Base-by-base conservation (phyloP, 2,888 invertebrate species). In the Tigriopus californicus region DNA sequence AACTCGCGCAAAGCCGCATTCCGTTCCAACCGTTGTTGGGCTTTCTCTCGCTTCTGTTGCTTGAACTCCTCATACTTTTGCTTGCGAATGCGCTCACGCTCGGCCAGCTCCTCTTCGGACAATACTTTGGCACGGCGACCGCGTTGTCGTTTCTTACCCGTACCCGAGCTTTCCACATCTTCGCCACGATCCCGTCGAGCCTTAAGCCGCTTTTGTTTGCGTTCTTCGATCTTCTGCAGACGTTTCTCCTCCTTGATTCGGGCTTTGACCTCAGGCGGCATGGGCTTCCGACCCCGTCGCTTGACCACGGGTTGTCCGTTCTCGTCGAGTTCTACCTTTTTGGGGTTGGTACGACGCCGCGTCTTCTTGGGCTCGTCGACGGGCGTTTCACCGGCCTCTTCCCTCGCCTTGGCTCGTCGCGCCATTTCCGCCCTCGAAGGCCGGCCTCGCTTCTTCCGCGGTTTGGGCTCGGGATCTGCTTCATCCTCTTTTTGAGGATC, bases 41-140 rank as follows among this genome's bases (percentile, higher is more conserved):
- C 47, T 33, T 58, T 58, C 18, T 48, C 58, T 6, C 20, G 24
- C 24, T 33, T 49, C 15, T 20, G 40, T 10, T 49, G 18, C 47
- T 49, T 58, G 12, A 49, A n/a, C 33, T 58, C 58, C 25, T 58
- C 40, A 24, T 58, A 58, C 33, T 58, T 58, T 6, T 20, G 24
- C 40, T 49, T 58, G 20, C 58, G 46, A 13, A 22, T 46, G 13
- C 11, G 18, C 33, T 58, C 58, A 1, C 58, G 46, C 18, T 58
- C 24, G 13, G 20, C 58, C 40, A 33, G 15, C 25, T 58, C 58
- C 12, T 48, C 49, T 1, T 20, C 58, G 20, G 58, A 5, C 4
- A 58, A 8, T 1, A 22, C 40, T 15, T 24, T 5, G 1, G 24
- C n/a, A 13, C 49, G 22, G 10, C 47, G 48, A 13, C 47, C 58